Percentiles rank a stretch among this genome's conserved stretches.
Conservation (phyloP, 2,113 vertebrate genomes). For the Garra rufa region DNA sequence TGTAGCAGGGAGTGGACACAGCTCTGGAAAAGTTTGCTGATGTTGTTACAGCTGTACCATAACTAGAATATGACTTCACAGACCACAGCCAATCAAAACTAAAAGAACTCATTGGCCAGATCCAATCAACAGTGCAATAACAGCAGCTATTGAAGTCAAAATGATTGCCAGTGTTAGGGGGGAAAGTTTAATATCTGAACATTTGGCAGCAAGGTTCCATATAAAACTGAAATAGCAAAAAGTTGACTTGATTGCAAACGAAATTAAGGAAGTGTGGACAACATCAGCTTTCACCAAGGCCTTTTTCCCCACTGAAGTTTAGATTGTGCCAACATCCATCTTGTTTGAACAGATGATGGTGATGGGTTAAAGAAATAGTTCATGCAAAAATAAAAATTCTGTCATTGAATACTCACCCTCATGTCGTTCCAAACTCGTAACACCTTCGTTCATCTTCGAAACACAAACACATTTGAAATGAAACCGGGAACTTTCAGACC, state of each 20-base stretch:
- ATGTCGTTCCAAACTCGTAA: too few species aligned
- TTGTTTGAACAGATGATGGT: conserved; percentile 59
- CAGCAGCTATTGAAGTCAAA: conserved; percentile 54
- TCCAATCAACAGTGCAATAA: conserved; percentile 61
- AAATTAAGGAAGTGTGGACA: background rate
- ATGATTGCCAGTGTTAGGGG: conserved; percentile 33
- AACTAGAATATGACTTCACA: conserved; percentile 65
- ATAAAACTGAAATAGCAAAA: conserved; percentile 49
- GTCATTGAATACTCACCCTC: too few species aligned
- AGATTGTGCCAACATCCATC: conserved; percentile 33
- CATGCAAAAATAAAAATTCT: too few species aligned
- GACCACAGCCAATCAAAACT: conserved; percentile 66
- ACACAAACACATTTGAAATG: too few species aligned
- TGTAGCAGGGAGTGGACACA: conserved; percentile 45
- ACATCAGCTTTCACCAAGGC: conserved; percentile 33
- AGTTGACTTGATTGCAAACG: conserved; percentile 53
- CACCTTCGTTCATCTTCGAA: too few species aligned
- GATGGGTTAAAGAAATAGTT: conserved; percentile 18
- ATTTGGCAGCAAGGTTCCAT: conserved; percentile 9
- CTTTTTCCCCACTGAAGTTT: conserved; percentile 43
- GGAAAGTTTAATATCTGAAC: conserved; percentile 54
- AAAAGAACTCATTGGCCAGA: conserved; percentile 54
- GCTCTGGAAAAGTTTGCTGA: conserved; percentile 51
- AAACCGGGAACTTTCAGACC: too few species aligned
- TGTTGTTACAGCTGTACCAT: conserved; percentile 64